Base-by-base conservation (phyloP, 2,797 vertebrate species). In the Esox masquinongy region DNA sequence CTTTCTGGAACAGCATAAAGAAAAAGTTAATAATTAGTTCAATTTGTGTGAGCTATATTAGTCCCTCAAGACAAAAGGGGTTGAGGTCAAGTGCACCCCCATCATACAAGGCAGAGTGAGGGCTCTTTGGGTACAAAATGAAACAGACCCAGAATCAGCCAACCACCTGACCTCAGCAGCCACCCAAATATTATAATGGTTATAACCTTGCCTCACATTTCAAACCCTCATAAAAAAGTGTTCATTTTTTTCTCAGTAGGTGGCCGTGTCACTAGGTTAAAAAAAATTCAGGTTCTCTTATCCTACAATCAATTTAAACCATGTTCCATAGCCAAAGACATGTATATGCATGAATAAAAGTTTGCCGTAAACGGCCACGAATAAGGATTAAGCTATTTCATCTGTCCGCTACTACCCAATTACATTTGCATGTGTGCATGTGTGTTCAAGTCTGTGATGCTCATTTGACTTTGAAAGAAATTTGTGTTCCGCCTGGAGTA, bases 291-390 rank as follows among this genome's bases (percentile, higher is more conserved):
- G n/a, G 53, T n/a, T 22, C 19, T 11, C n/a, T 59, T 59, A 59
- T 24, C 53, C 53, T 11, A 8, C n/a, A 22, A 59, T 59, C 53
- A 59, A 22, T n/a, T 59, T 11, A 15, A 59, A 24, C n/a, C 53
- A 22, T 53, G 51, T n/a, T 17, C 51, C n/a, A 16, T 29, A 15
- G 29, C 26, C 14, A 31, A 51, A 74, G 64, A 71, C 75, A 24
- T 14, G 39, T 74, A 43, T 63, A 51, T 68, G 67, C 26, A 63
- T 73, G 51, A 82, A 64, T 72, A 11, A 4, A 70, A 22, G 72
- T 85, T 73, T 87, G 86, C 81, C 75, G 68, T 29, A 64, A 77
- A 77, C 79, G 17, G 83, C 72, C 61, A 59, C 19, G 67, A 72
- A 17, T 11, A 34, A 68, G 31, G 16, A 16, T 6, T n/a, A 59